These are phyloP conservation scores for Sminthurides aquaticus DNA, from an alignment of 2,888 invertebrate genomes.

Conservation along the genomic window DNA sequence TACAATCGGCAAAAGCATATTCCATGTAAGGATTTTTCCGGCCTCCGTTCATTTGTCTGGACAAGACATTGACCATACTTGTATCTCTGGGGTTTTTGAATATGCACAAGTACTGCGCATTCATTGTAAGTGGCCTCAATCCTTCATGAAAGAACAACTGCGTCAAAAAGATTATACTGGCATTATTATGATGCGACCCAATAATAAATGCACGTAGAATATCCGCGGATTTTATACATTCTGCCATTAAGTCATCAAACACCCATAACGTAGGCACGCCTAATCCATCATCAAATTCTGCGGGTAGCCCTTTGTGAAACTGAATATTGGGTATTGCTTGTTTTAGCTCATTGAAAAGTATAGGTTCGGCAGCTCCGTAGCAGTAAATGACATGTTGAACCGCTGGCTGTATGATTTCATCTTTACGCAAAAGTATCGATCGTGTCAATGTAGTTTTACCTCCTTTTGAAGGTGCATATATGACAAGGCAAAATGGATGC, in stretches of 20 bases:
- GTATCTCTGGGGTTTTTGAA: constrained; percentile 31
- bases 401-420: background rate
- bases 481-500: no score
- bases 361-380: background rate
- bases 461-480: background rate
- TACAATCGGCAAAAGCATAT: constrained; percentile 26
- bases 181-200: background rate
- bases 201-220: background rate
- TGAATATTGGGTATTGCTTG: background rate
- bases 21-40: constrained; percentile 20
- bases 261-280: background rate
- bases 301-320: background rate
- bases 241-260: background rate
- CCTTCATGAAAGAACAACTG: constrained; percentile 26
- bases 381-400: background rate
- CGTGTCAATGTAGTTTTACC: background rate
- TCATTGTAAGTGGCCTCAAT: constrained; percentile 16
- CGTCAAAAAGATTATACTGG: background rate
- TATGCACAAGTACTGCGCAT: constrained; percentile 9
- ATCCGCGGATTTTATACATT: background rate
- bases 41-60: constrained; percentile 31
- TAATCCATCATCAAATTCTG: background rate
- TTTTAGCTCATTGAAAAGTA: background rate
- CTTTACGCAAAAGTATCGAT: background rate
- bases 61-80: constrained; percentile 9